Percentiles rank a stretch among this genome's conserved stretches.
Conservation (phyloP, 92 coral and sea anemone species). For the Bergia sp. region DNA sequence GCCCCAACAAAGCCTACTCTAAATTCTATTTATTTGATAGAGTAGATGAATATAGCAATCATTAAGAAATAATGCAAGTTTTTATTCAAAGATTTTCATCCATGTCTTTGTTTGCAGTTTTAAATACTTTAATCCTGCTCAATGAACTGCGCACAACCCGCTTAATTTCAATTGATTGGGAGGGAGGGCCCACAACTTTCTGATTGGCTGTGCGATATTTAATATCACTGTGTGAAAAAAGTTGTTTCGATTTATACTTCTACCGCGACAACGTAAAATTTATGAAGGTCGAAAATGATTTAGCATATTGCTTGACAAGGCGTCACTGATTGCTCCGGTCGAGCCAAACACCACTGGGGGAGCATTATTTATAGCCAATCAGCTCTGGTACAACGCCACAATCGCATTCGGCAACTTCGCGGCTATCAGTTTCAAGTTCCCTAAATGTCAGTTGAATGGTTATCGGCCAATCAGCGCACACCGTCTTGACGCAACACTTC, state of each 20-base stretch:
- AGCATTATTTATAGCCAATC: constrained; percentile 66
- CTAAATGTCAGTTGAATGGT: constrained; percentile 71
- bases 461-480: constrained; percentile 77
- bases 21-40: constrained; percentile 23
- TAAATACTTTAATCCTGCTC: constrained; percentile 28
- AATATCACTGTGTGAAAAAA: constrained; percentile 9
- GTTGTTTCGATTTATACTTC: not conserved
- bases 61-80: not conserved
- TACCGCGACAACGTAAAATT: constrained; percentile 42
- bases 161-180: constrained; percentile 36
- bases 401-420: constrained; percentile 58
- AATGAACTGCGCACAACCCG: constrained; percentile 17
- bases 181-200: constrained; percentile 12
- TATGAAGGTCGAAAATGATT: constrained; percentile 64
- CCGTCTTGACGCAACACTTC: constrained; percentile 65
- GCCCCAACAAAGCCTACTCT: constrained; percentile 7
- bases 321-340: constrained; percentile 46
- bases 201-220: constrained; percentile 2
- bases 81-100: constrained; percentile 18
- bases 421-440: constrained; percentile 76
- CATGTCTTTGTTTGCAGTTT: constrained; percentile 19
- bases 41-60: constrained; percentile 20
- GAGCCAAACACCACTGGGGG: constrained; percentile 50
- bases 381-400: constrained; percentile 32
- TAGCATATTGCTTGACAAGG: constrained; percentile 57